phyloP scores from a whole-genome alignment of 2,113 vertebrate genomes.

The Nettapus auritus region DNA sequence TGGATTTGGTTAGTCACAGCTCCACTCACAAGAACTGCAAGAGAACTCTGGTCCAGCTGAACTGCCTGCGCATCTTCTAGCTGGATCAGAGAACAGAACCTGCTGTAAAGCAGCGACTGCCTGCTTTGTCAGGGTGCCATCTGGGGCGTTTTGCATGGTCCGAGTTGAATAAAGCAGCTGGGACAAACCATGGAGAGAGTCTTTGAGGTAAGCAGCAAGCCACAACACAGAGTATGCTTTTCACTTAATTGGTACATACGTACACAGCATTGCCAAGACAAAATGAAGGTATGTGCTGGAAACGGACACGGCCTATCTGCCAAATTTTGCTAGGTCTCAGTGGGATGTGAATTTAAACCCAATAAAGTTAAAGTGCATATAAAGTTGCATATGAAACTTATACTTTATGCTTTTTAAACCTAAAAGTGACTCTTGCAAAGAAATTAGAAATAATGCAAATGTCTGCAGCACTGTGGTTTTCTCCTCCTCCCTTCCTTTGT shows the following conservation, averaged over 20 bases:
- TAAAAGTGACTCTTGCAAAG: neutral
- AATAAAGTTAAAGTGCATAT: neutral
- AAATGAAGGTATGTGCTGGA: neutral
- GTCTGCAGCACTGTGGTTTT: rapidly evolving
- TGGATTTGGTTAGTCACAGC: neutral
- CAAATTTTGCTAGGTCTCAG: neutral
- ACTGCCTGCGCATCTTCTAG: neutral
- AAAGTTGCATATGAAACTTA: neutral
- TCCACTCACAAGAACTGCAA: neutral
- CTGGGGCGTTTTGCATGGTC: neutral
- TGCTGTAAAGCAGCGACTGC: neutral
- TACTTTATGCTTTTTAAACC: neutral
- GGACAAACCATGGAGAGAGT: neutral
- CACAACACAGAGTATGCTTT: neutral
- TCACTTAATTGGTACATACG: neutral
- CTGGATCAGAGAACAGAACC: neutral
- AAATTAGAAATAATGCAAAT: neutral
- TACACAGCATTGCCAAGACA: neutral
- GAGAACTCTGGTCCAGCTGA: neutral
- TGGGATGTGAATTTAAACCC: neutral
- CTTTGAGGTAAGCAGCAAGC: neutral
- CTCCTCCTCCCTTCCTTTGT: neutral
- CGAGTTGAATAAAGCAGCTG: neutral
- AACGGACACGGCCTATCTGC: neutral
- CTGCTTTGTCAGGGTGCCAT: neutral